A percentile compares a stretch with the other conserved stretches of the same genome.
Conservation (phyloP, 92 coral and sea anemone species). For the Hydrozoanthus gracilis region DNA sequence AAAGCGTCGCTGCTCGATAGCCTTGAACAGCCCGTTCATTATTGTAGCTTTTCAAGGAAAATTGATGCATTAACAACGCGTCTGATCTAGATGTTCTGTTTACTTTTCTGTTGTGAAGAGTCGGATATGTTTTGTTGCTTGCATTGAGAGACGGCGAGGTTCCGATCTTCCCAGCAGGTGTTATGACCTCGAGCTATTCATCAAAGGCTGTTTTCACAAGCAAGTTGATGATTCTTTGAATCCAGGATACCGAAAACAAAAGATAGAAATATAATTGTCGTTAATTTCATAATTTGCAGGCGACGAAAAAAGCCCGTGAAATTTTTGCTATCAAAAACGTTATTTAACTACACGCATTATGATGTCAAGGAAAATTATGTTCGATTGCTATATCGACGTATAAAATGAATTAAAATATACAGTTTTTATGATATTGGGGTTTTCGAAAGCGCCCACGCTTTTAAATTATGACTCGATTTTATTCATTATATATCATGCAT, state of each 20-base stretch:
- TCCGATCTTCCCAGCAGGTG: no score
- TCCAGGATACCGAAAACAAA: no score
- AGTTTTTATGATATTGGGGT: not conserved
- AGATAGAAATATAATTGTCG: no score
- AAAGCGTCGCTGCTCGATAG: slow-evolving; percentile 78
- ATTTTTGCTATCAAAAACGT: not conserved
- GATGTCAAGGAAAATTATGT: not conserved
- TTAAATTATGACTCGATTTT: not conserved
- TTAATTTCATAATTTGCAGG: no score
- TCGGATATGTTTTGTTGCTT: not conserved
- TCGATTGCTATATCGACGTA: not conserved
- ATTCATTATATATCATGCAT: not conserved
- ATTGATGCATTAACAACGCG: not conserved
- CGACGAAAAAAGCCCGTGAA: no score
- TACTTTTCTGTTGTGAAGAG: not conserved
- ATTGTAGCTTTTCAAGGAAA: not conserved
- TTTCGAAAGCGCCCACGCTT: not conserved
- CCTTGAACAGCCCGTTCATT: slow-evolving; percentile 75
- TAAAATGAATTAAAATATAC: not conserved
- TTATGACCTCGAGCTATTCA: no score
- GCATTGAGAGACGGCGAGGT: no score
- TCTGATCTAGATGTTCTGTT: not conserved
- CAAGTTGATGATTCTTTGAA: no score
- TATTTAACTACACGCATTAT: not conserved
- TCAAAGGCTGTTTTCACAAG: no score